phyloP scores from a whole-genome alignment of 2,113 vertebrate genomes.

The Odontesthes bonariensis region DNA sequence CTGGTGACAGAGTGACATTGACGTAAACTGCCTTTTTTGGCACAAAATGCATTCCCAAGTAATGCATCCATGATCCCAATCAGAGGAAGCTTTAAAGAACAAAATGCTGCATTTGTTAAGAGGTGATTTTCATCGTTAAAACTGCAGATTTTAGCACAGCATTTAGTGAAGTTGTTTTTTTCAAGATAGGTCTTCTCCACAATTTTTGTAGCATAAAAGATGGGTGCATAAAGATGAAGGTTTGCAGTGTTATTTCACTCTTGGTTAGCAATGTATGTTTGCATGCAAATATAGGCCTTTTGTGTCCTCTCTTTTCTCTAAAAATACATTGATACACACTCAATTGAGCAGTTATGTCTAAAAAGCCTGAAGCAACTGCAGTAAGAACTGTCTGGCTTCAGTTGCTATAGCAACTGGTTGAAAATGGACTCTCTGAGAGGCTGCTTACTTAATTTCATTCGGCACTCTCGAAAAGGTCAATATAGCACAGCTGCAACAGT shows the following conservation, averaged over 20 bases:
- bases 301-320: conserved; percentile 39
- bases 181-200: background rate
- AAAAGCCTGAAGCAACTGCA: conserved; percentile 58
- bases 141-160: conserved; percentile 5
- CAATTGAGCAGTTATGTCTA: conserved; percentile 45
- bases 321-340: conserved; percentile 60
- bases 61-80: background rate
- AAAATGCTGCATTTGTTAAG: conserved; percentile 16
- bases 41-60: background rate
- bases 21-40: background rate
- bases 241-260: background rate
- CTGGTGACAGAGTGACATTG: background rate
- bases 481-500: conserved; percentile 42
- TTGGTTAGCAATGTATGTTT: background rate
- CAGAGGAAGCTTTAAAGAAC: background rate
- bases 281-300: conserved; percentile 14
- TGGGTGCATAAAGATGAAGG: background rate
- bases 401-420: conserved; percentile 74
- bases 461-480: conserved; percentile 48
- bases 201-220: conserved; percentile 3
- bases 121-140: conserved; percentile 10
- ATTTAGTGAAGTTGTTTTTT: background rate
- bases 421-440: conserved; percentile 53
- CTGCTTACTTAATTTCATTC: conserved; percentile 53
- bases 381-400: conserved; percentile 59